Base-by-base conservation (phyloP, 2,888 invertebrate species). In the Zonitis immaculata region DNA sequence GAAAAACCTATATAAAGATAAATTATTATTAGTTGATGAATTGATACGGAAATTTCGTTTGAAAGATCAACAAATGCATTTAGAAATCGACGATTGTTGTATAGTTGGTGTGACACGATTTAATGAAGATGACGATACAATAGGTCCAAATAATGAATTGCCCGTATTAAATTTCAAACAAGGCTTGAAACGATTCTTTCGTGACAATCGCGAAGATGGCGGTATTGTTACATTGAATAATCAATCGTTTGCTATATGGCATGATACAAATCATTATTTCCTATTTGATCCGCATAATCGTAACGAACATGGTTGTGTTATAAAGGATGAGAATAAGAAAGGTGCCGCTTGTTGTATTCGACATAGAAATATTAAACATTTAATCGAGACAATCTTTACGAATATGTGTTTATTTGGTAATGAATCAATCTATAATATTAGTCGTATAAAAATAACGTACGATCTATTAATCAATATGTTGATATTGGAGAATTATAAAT, bases 261-360 rank as follows among this genome's bases (percentile, higher is more conserved):
- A 73, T 49, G 71, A 75, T 1, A 72, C 77, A 1, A 77, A 78
- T 0, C 66, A 76, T 2, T 76, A 75, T 44, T 81, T 80, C 58
- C 76, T 81, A 64, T 84, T 82, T 46, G 84, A 86, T 60, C 82
- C 85, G 0, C 81, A 82, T 16, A 79, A 79, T 0, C 80, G 82
- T 48, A 80, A 82, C 58, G 79, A 81, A 9, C 75, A 79, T 16
- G 86, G 86, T 49, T 12, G 11, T 28, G 3, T 39, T 30, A 28
- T 27, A 39, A 51, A 65, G 48, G n/a, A 16, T 8, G 6, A 32
- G 7, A 3, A 9, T 18, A 4, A 39, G 4, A 9, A 1, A 54
- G 76, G 76, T n/a, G 69, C 68, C 1, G 76, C 78, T 4, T 78
- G 78, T 50, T 67, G 77, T 0, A 53, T 79, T 1, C 66, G 79